phyloP scores from a whole-genome alignment of 2,888 invertebrate species.

The Drosophila demipolita region DNA sequence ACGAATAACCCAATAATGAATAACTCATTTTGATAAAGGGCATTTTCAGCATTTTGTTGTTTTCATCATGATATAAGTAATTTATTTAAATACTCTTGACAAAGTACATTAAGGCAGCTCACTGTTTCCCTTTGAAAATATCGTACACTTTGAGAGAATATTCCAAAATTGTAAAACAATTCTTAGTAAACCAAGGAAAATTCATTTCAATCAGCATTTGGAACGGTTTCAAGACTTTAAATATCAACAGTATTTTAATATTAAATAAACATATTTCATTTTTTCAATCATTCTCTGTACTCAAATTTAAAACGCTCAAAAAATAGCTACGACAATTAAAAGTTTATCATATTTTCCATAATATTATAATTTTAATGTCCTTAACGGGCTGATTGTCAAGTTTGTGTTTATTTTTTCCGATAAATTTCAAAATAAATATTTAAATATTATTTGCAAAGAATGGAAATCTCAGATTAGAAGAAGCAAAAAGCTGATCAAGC shows the following conservation, averaged over 20 bases:
- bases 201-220: neutral
- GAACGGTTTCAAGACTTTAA: neutral
- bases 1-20: slow-evolving; percentile 69
- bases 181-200: neutral
- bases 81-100: neutral
- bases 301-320: neutral
- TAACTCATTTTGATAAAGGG: slow-evolving; percentile 52
- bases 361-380: neutral
- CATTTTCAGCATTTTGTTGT: slow-evolving; percentile 3
- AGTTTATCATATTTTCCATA: neutral
- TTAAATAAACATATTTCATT: neutral
- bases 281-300: too few relatives aligned
- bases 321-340: neutral
- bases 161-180: neutral
- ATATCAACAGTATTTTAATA: neutral
- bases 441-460: neutral
- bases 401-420: neutral
- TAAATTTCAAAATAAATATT: neutral
- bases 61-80: neutral
- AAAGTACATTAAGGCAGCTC: neutral
- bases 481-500: neutral
- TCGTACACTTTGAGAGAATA: neutral
- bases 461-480: neutral
- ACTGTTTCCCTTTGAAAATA: neutral
- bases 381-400: neutral